These are phyloP conservation scores for Hydrolagus colliei DNA, from an alignment of 2,797 vertebrate genomes.

Conservation along the genomic window DNA sequence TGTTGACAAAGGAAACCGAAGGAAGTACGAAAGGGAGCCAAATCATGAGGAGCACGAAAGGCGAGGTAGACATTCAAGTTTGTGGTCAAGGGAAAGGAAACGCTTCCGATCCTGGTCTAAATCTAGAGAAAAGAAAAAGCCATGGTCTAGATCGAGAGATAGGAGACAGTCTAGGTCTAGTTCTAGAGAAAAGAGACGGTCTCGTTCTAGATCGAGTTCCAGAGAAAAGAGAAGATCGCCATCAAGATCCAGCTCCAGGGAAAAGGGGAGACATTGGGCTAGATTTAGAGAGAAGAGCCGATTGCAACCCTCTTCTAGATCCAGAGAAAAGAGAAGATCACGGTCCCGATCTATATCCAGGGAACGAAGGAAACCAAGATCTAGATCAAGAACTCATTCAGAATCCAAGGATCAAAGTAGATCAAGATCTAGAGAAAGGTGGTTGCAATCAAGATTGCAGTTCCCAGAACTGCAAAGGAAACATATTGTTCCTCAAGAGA, in stretches of 20 bases:
- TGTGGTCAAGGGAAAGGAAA: constrained; percentile 40
- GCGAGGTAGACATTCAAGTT: constrained; percentile 42
- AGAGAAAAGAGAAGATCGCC: constrained; percentile 52
- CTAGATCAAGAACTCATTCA: constrained; percentile 48
- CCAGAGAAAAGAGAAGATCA: constrained; percentile 47
- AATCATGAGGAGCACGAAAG: constrained; percentile 47
- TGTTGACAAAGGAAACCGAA: constrained; percentile 56
- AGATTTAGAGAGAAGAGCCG: constrained; percentile 63
- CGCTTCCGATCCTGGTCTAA: not conserved
- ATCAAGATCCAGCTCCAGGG: constrained; percentile 56
- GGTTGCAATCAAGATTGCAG: not conserved
- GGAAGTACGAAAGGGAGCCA: constrained; percentile 45
- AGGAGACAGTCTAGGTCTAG: constrained; percentile 48
- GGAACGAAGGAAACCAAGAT: constrained; percentile 62
- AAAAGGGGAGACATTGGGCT: constrained; percentile 57
- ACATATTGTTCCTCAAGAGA: not conserved
- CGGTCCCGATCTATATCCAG: constrained; percentile 62
- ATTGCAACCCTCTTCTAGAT: constrained; percentile 49
- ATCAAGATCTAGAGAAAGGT: constrained; percentile 23
- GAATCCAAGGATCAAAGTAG: constrained; percentile 48
- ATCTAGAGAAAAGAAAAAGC: constrained; percentile 25
- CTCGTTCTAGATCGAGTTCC: constrained; percentile 52
- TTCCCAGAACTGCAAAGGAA: not conserved
- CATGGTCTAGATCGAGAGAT: constrained; percentile 2
- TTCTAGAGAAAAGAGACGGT: constrained; percentile 52